phyloP scores from a whole-genome alignment of 2,797 vertebrate species.

The Champsocephalus gunnari region DNA sequence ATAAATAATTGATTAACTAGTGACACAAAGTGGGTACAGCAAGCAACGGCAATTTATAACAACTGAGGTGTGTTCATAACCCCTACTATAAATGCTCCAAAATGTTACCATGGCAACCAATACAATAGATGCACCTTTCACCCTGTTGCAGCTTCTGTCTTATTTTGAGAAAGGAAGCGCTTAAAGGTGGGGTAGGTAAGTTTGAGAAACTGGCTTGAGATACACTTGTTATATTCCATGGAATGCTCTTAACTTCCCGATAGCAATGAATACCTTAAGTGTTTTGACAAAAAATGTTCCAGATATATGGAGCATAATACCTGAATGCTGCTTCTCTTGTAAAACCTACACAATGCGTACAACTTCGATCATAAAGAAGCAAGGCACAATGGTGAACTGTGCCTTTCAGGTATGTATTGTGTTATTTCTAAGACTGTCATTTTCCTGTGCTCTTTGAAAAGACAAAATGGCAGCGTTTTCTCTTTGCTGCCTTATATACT shows the following conservation, averaged over 20 bases:
- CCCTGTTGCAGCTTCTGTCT: neutral
- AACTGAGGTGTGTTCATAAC: neutral
- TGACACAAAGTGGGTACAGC: neutral
- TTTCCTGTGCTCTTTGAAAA: neutral
- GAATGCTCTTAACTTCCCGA: too few species aligned
- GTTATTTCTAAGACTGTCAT: neutral
- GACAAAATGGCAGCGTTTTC: neutral
- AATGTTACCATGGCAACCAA: slow-evolving; percentile 6
- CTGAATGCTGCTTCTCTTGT: too few species aligned
- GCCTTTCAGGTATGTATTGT: neutral
- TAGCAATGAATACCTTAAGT: too few species aligned
- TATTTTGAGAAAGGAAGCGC: neutral
- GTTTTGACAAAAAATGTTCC: too few species aligned
- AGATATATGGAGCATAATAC: too few species aligned
- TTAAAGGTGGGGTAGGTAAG: neutral
- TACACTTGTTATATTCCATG: too few species aligned
- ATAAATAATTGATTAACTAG: neutral
- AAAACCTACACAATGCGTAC: neutral
- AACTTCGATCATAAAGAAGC: neutral
- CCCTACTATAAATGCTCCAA: neutral
- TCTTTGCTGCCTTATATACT: neutral
- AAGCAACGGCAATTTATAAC: neutral
- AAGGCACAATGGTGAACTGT: neutral
- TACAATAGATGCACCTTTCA: too few species aligned
- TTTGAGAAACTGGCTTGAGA: too few species aligned